Base-by-base conservation (phyloP, 23 tunicate species). In the Halocynthia roretzi region DNA sequence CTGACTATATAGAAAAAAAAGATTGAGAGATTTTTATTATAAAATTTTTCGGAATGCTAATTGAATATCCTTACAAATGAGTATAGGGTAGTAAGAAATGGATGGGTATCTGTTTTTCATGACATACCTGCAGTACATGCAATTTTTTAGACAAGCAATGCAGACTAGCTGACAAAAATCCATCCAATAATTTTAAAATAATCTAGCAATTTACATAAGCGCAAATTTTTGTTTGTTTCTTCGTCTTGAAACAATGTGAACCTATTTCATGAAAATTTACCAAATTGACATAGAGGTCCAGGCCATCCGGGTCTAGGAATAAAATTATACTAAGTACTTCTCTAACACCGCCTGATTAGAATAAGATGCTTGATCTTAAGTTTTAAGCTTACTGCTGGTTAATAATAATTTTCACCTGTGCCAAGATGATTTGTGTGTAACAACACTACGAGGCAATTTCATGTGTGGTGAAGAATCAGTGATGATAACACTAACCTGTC, bases 401-500 rank as follows among this genome's bases (percentile, higher is more conserved):
- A 9, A 5, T 50, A 71, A 54, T 20, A 14, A 22, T 74, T 68
- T 64, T 70, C 31, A 82, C 86, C 61, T 87, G 10, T 56, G 62
- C 68, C 85, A 70, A 8, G 65, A 72, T 18, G 83, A 79, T 14
- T 87, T 87, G 9, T 65, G 80, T 17, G 60, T 74, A 7, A 10
- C 56, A 10, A 87, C 44, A 6, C 86, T 18, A 5, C 69, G 83
- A 15, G 86, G 82, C 17, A 87, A 83, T 65, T 71, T 82, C 15
- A 86, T 72, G 57, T 87, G 93, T 14, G 93, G 86, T 10, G 77
- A 71, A 40, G 93, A 74, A 8, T 71, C 68, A 0, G 86, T 82
- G n/a, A 81, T 78, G 8, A 82, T 49, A 6, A 82, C 80, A 22
- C 56, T 49, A 21, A 60, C 80, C 86, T 83, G 66, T 20, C 75